Conservation (phyloP, 2,888 invertebrate genomes). For the Philereme transversata region DNA sequence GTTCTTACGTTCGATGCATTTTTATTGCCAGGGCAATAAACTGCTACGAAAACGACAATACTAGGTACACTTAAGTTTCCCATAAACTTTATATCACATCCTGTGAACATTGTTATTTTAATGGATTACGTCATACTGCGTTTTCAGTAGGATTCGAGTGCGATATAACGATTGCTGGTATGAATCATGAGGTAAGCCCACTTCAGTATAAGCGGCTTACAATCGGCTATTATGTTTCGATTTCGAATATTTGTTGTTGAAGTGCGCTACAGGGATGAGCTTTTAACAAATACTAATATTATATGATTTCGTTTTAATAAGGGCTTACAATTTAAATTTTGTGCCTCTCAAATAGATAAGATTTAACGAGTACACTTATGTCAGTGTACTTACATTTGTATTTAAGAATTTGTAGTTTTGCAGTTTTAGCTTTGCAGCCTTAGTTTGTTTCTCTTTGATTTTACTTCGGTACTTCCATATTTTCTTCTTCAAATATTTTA, state of each 20-base stretch:
- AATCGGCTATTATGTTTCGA: slow-evolving; percentile 31
- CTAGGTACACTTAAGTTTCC: slow-evolving; percentile 64
- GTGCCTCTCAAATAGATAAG: no score
- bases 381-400: no score
- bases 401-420: no score
- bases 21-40: slow-evolving; percentile 75
- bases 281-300: neutral
- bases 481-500: neutral
- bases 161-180: slow-evolving; percentile 22
- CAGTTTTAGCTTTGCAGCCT: no score
- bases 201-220: slow-evolving; percentile 33
- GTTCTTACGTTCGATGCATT: slow-evolving; percentile 75
- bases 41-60: slow-evolving; percentile 70
- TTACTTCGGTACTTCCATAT: no score
- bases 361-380: no score
- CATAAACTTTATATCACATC: slow-evolving; percentile 77
- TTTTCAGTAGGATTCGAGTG: slow-evolving; percentile 25
- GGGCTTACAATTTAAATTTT: no score
- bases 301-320: no score
- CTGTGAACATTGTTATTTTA: slow-evolving; percentile 68
- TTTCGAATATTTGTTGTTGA: slow-evolving; percentile 28
- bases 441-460: no score
- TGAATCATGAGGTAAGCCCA: slow-evolving; percentile 33
- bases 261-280: slow-evolving; percentile 3
- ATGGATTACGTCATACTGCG: slow-evolving; percentile 45